These are phyloP conservation scores for Cerceris rybyensis DNA, from an alignment of 2,888 invertebrate genomes.

Conservation along the genomic window DNA sequence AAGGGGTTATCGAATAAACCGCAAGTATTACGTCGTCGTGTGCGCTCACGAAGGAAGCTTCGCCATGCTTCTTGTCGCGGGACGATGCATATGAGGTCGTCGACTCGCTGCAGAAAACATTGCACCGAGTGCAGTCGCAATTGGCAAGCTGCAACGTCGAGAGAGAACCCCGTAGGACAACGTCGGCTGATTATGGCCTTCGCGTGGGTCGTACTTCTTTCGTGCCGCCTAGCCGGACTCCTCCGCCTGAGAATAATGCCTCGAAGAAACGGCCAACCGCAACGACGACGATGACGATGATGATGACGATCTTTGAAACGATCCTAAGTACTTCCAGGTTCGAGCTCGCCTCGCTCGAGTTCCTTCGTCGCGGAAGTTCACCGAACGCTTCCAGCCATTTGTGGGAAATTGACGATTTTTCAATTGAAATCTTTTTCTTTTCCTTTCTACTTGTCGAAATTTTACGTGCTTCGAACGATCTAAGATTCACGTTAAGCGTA, in stretches of 20 bases:
- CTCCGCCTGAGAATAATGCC: conserved; percentile 42
- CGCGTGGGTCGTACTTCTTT: conserved; percentile 66
- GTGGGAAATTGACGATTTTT: too few relatives aligned
- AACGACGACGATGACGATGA: conserved; percentile 23
- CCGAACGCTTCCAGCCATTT: too few relatives aligned
- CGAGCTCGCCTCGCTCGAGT: too few relatives aligned
- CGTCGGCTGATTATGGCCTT: conserved; percentile 63
- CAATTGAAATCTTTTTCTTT: too few relatives aligned
- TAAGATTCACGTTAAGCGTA: too few relatives aligned
- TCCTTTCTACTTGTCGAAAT: too few relatives aligned
- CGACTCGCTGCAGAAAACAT: conserved; percentile 52
- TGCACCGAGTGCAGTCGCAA: conserved; percentile 57
- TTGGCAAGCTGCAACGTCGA: conserved; percentile 53
- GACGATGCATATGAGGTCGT: conserved; percentile 57
- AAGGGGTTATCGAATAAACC: conserved; percentile 16
- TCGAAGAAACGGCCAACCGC: conserved; percentile 24
- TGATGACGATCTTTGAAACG: conserved; percentile 21
- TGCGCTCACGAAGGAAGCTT: conserved; percentile 28
- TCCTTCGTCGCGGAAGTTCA: too few relatives aligned
- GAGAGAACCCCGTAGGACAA: conserved; percentile 54
- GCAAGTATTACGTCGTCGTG: conserved; percentile 31
- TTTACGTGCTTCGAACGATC: too few relatives aligned
- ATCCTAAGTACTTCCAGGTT: background rate
- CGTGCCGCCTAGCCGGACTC: conserved; percentile 20
- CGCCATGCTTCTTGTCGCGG: conserved; percentile 50